phyloP scores from a whole-genome alignment of 2,888 invertebrate species.

The Orthosia cruda region DNA sequence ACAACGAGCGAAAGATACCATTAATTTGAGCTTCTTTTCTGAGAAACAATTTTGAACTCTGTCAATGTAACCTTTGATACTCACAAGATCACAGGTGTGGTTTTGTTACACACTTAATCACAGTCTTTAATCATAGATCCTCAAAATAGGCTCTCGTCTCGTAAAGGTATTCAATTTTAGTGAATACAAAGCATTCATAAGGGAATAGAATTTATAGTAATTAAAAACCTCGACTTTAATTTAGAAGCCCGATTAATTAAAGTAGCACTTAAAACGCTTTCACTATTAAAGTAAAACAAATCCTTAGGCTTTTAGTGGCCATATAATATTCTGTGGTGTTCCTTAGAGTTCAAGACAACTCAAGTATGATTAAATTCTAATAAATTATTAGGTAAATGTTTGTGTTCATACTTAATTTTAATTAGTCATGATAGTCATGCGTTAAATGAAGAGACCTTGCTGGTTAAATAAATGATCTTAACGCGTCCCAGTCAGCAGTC shows the following conservation, averaged over 20 bases:
- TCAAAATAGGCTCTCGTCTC: background rate
- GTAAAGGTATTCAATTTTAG: background rate
- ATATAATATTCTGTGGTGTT: slow-evolving; percentile 1
- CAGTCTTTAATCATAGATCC: background rate
- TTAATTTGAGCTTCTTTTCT: too few species aligned
- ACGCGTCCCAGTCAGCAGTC: too few species aligned
- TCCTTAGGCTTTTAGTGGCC: background rate
- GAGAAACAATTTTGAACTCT: background rate
- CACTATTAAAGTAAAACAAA: slow-evolving; percentile 24
- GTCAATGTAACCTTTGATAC: background rate
- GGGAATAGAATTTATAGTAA: slow-evolving; percentile 24
- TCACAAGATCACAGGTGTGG: background rate
- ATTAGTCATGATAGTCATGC: too few species aligned
- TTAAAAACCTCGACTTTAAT: slow-evolving; percentile 20
- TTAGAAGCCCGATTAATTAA: slow-evolving; percentile 24
- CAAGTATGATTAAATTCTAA: slow-evolving; percentile 11
- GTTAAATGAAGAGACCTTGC: too few species aligned
- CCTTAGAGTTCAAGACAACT: background rate
- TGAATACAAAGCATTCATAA: slow-evolving; percentile 6
- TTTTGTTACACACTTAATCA: background rate
- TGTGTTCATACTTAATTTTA: too few species aligned
- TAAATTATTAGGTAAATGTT: background rate
- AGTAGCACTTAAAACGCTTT: slow-evolving; percentile 20
- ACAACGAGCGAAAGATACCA: too few species aligned
- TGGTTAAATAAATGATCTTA: too few species aligned